phyloP scores from a whole-genome alignment of 2,797 vertebrate species.

The Lepidocolaptes lacrymiger region DNA sequence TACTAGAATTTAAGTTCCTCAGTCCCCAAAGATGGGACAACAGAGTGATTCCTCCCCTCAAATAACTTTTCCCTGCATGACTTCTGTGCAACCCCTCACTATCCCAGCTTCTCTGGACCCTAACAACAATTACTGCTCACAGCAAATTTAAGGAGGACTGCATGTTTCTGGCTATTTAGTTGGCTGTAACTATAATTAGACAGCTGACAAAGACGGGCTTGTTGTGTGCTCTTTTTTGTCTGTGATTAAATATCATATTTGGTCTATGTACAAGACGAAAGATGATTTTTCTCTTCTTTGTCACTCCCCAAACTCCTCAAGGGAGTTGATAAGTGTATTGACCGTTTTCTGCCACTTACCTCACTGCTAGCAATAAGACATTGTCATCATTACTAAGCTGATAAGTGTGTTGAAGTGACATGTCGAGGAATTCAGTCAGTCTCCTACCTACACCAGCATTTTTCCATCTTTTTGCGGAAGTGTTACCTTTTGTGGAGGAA shows the following conservation, averaged over 20 bases:
- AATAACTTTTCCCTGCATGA: neutral
- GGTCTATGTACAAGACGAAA: conserved; percentile 14
- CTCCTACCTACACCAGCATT: neutral
- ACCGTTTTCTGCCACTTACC: conserved; percentile 58
- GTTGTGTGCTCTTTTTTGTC: neutral
- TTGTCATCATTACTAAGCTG: conserved; percentile 14
- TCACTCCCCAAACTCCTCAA: conserved; percentile 26
- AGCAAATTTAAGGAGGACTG: conserved; percentile 22
- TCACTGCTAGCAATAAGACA: conserved; percentile 34
- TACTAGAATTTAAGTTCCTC: neutral
- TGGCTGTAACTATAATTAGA: conserved; percentile 52
- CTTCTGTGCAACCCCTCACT: neutral
- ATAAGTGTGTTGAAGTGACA: conserved; percentile 22
- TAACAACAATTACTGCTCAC: neutral
- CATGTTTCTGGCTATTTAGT: neutral
- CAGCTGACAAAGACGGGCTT: conserved; percentile 28
- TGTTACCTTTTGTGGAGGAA: neutral
- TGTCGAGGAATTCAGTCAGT: neutral
- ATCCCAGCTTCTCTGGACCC: neutral
- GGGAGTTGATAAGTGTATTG: conserved; percentile 47
- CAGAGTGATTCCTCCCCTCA: neutral
- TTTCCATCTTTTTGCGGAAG: neutral
- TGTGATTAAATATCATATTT: conserved; percentile 38
- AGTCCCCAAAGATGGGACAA: neutral
- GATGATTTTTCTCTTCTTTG: conserved; percentile 55